Evolutionary conservation across 2,113 vertebrate genomes (phyloP).

Genomic region (Eonycteris spelaea): DNA sequence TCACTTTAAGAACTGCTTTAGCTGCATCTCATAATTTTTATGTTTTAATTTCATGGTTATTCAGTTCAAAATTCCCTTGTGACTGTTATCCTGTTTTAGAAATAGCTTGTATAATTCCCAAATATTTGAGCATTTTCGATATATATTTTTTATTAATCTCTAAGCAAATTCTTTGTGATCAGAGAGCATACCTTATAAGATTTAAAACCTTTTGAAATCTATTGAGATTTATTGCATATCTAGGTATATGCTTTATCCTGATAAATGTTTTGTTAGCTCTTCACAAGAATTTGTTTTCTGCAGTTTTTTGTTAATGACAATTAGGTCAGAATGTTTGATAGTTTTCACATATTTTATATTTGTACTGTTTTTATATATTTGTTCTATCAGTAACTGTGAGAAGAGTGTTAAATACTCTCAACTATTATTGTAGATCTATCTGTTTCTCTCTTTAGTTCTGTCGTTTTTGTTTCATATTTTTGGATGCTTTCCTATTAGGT

Average conservation of each 20-base stretch:
- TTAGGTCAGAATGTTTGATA: not conserved
- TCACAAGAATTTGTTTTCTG: not conserved
- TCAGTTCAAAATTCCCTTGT: not conserved
- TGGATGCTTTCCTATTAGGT: not conserved
- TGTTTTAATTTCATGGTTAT: not conserved
- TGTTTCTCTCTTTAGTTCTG: not conserved
- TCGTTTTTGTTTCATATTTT: not conserved
- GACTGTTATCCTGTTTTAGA: not conserved
- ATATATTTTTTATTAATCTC: not conserved
- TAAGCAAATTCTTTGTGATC: not conserved
- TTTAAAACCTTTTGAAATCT: not conserved
- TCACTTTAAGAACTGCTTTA: not conserved
- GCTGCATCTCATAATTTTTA: not conserved
- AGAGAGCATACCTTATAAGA: not conserved
- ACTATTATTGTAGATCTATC: not conserved
- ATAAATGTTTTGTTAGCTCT: not conserved
- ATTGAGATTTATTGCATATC: not conserved
- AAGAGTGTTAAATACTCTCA: not conserved
- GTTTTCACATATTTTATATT: not conserved
- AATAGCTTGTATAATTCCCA: not conserved
- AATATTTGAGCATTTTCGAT: not conserved
- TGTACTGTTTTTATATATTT: not conserved
- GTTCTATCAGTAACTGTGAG: not conserved
- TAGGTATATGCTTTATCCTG: not conserved
- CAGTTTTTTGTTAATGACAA: not conserved